Evolutionary conservation across 1,140 invertebrate genomes (phyloP).

Genomic region (Drosophila nigromelanica): DNA sequence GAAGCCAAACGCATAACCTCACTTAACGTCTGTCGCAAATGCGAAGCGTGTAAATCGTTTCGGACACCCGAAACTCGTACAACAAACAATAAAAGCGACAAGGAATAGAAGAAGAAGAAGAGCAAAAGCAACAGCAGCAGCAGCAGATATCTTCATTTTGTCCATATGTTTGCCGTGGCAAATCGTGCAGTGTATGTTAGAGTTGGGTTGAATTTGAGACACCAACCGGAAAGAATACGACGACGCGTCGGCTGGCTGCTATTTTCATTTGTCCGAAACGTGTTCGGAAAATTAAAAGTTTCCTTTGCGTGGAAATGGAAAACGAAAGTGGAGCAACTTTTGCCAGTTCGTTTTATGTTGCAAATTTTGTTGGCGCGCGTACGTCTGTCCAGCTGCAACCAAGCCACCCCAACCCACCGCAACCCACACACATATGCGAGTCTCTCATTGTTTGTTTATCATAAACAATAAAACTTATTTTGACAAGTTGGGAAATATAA

Average conservation of each 20-base stretch:
- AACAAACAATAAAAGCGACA: slow-evolving; percentile 35
- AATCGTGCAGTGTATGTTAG: slow-evolving; percentile 36
- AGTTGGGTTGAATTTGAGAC: slow-evolving; percentile 7
- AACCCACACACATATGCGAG: not conserved
- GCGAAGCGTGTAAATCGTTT: slow-evolving; percentile 38
- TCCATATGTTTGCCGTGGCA: slow-evolving; percentile 60
- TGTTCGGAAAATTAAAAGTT: slow-evolving; percentile 79
- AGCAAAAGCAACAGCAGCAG: slow-evolving; percentile 23
- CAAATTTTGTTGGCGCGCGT: slow-evolving; percentile 52
- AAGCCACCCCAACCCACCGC: not conserved
- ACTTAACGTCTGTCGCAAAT: slow-evolving; percentile 18
- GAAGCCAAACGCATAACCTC: not conserved
- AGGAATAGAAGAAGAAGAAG: not conserved
- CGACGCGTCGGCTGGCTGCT: slow-evolving; percentile 36
- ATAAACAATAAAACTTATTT: slow-evolving; percentile 80
- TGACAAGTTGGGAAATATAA: slow-evolving; percentile 71
- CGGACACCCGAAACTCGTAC: slow-evolving; percentile 31
- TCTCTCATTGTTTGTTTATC: slow-evolving; percentile 66
- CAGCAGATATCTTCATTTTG: slow-evolving; percentile 48
- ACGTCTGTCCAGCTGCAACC: slow-evolving; percentile 13
- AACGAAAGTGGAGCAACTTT: slow-evolving; percentile 64
- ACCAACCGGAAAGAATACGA: not conserved
- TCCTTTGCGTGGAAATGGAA: slow-evolving; percentile 39
- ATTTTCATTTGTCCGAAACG: slow-evolving; percentile 76
- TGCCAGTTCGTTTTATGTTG: slow-evolving; percentile 48